Evolutionary conservation across 2,797 vertebrate genomes (phyloP), one percentile per base, ranked within the genome.

Genomic region (Chelidonichthys spinosus): DNA sequence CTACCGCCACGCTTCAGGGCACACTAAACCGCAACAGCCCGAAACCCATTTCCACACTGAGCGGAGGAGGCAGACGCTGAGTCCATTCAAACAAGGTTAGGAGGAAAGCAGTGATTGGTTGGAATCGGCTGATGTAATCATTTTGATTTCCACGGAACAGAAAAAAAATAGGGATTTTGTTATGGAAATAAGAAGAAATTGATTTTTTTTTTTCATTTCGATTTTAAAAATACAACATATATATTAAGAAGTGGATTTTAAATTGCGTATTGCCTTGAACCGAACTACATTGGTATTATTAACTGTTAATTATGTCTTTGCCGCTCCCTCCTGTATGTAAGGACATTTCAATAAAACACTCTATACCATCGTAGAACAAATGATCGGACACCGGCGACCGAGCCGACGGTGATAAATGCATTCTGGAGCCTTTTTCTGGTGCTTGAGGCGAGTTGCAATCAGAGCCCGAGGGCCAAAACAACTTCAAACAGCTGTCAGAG

Each of bases 401-500:
- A 72, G 60, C 37, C 11, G 43, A 79, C 64, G 43, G 61, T 55
- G 73, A 69, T 62, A 17, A 76, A 76, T 72, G 56, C 64, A 73
- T 73, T 62, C 14, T 10, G 17, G 39, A 54, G 47, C 11, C 37
- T 54, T 36, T 67, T 65, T 58, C 59, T 69, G 69, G 15, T 5
- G 59, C 58, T 50, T 7, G 63, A 15, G 46, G 72, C 7, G 14
- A 66, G 47, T 72, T 58, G 58, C 72, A 65, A 56, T 80, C 63
- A 46, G 2, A 44, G 67, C 72, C 5, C 6, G 2, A 5, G 15
- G 9, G 47, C 50, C 39, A 15, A 60, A 60, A 49, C 75, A 68
- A 40, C 54, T 42, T 49, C 72, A 79, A 76, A 73, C 73, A 79
- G 66, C 76, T 69, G 69, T 65, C 81, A 76, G 44, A 76, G 44